Percentiles rank a stretch among this genome's conserved stretches.
phyloP scores from a whole-genome alignment of 2,888 invertebrate genomes.

The Hirtodrosophila histrioides region DNA sequence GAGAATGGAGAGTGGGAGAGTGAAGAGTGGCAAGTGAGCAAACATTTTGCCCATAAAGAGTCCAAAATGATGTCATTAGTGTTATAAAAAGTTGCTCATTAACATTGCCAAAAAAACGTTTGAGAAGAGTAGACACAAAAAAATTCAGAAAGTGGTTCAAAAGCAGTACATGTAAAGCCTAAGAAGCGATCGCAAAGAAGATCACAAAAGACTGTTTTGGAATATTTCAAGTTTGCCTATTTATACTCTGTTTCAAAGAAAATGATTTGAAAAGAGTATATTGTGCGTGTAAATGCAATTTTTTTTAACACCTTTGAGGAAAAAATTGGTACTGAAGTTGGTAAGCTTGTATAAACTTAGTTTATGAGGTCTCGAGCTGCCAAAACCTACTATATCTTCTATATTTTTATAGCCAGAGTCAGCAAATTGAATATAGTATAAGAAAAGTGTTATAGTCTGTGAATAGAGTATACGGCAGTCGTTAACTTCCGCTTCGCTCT shows the following conservation, averaged over 20 bases:
- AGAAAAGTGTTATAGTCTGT: no score
- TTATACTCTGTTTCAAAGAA: neutral
- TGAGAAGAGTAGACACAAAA: conserved; percentile 17
- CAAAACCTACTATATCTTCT: no score
- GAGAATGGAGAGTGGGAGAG: conserved; percentile 12
- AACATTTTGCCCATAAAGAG: conserved; percentile 20
- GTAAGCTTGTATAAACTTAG: no score
- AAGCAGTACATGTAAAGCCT: conserved; percentile 21
- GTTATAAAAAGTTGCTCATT: conserved; percentile 26
- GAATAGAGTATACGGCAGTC: no score
- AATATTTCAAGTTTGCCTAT: conserved; percentile 5
- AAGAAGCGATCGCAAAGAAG: neutral
- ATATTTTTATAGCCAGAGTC: no score
- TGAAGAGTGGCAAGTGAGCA: conserved; percentile 6
- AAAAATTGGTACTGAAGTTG: no score
- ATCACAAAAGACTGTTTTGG: neutral
- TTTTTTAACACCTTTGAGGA: no score
- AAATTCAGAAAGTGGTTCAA: conserved; percentile 30
- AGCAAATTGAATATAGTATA: no score
- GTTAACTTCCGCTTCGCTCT: conserved; percentile 5
- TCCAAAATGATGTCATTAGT: conserved; percentile 49
- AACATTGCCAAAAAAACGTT: conserved; percentile 18
- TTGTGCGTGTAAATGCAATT: no score
- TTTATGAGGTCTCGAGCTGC: no score
- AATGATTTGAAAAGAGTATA: no score